phyloP scores from a whole-genome alignment of 2,113 vertebrate species.

The Grammomys dolichurus region DNA sequence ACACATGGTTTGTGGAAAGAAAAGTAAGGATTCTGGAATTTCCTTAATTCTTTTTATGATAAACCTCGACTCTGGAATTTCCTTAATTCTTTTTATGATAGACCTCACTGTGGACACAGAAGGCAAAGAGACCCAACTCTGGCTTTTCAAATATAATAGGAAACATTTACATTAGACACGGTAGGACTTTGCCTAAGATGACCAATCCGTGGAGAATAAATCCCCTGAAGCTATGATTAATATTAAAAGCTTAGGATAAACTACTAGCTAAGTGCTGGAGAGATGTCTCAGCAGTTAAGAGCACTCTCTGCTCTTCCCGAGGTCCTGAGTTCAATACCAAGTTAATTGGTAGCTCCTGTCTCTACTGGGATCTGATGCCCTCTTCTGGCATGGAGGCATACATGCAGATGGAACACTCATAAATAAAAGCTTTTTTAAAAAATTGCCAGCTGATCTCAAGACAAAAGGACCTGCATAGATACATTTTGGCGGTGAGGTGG shows the following conservation, averaged over 20 bases:
- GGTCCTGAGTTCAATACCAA: not conserved
- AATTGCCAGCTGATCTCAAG: not conserved
- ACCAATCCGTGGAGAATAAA: not conserved
- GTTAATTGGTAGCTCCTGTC: not conserved
- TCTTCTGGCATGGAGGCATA: not conserved
- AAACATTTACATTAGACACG: not conserved
- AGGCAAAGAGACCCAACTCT: not conserved
- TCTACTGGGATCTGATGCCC: not conserved
- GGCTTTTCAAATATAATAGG: not conserved
- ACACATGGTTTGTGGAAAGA: no score
- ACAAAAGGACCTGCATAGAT: not conserved
- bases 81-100: no score
- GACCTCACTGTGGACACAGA: not conserved
- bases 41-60: no score
- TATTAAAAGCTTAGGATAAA: not conserved
- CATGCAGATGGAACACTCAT: not conserved
- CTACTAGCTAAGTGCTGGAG: not conserved
- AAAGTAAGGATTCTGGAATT: not conserved
- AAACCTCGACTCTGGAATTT: not conserved
- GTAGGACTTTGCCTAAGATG: not conserved
- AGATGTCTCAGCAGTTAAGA: not conserved
- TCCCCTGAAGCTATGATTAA: rapidly evolving
- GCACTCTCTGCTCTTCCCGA: not conserved
- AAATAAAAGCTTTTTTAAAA: not conserved
- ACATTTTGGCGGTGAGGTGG: not conserved